Base-by-base conservation (phyloP, 1,140 invertebrate genomes). In the Gonatopus flavifemur region DNA sequence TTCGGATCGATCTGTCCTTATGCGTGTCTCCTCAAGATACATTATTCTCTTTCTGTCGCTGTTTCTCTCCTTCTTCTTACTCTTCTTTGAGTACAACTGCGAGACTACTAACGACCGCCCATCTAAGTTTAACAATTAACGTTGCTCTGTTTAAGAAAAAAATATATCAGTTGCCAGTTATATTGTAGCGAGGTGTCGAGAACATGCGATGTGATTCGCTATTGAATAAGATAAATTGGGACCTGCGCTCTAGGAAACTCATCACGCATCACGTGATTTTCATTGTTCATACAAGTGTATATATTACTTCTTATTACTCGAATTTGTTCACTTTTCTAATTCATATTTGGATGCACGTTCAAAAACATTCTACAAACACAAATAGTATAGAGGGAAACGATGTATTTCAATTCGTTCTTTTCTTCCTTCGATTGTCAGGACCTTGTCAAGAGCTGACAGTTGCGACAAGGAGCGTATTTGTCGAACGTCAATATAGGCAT, bases 51-150 rank as follows among this genome's bases (percentile, higher is more conserved):
- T 32, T 19, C 22, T 35, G 28, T 35, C 19, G 22, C 33, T 20
- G n/a, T 45, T 13, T 15, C 9, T 25, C 42, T 25, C 13, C 18
- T 21, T 45, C 9, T 15, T 24, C n/a, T 25, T 18, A 22, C 5
- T 40, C n/a, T 21, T 1, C 19, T n/a, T 40, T 12, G 16, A 30
- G 43, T 48, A 48, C 32, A 55, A 56, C 60, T 55, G 57, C 32
- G 60, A 52, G 51, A 52, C 59, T 54, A 40, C 33, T 49, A 51
- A 59, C 63, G 57, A 72, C 69, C 69, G 64, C 66, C 59, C 55
- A 73, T 74, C 70, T 72, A 74, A 74, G 66, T 74, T 74, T 73
- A 72, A 74, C 70, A 74, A 74, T 73, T 74, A 74, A 72, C 68
- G 59, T 48, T n/a, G n/a, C n/a, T 33, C 43, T 46, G 42, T 50